These are phyloP conservation scores for Premnoplex brunnescens DNA, from an alignment of 2,797 vertebrate species.

Conservation along the genomic window DNA sequence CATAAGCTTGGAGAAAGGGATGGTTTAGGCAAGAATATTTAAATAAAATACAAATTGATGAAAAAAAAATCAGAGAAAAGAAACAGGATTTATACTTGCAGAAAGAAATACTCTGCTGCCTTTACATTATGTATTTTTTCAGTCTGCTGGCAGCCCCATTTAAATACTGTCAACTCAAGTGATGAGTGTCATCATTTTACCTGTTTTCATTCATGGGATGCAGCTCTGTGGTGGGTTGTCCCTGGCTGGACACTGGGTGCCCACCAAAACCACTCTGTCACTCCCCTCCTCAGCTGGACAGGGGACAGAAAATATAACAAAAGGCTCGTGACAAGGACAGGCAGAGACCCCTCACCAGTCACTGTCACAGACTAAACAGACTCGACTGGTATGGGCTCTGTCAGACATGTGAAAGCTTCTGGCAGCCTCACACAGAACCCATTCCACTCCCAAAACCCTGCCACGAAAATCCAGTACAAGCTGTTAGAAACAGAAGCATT, in stretches of 20 bases:
- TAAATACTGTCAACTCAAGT: background rate
- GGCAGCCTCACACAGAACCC: background rate
- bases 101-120: background rate
- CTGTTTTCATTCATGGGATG: background rate
- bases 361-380: rapidly evolving
- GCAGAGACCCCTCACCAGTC: background rate
- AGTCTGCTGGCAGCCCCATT: background rate
- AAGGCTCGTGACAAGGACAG: rapidly evolving
- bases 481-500: background rate
- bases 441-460: background rate
- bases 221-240: background rate
- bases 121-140: background rate
- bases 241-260: background rate
- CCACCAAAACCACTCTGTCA: background rate
- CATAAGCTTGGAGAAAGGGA: background rate
- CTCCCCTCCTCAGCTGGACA: too few relatives aligned
- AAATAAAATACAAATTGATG: background rate
- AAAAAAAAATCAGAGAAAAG: background rate
- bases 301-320: background rate
- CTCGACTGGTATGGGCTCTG: background rate
- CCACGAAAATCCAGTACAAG: background rate
- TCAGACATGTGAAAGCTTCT: rapidly evolving
- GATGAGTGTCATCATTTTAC: background rate
- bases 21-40: background rate
- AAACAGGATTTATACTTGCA: background rate